Evolutionary conservation across 2,888 invertebrate genomes (phyloP).

Genomic region (Pseudococcus jackbeardsleyi): DNA sequence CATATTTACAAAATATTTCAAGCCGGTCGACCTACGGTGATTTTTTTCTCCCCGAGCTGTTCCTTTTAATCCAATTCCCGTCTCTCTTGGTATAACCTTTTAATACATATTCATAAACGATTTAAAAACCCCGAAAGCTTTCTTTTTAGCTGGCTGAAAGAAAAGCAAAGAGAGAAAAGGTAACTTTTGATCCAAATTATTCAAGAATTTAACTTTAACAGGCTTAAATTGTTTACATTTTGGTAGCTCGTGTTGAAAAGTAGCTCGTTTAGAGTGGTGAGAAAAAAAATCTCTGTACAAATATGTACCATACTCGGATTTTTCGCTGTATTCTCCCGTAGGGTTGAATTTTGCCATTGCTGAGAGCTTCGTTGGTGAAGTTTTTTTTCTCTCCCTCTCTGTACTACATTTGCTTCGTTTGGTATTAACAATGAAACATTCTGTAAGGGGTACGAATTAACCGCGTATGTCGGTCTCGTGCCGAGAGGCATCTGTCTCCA

Average conservation of each 20-base stretch:
- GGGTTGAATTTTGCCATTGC: too few relatives aligned
- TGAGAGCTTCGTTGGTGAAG: too few relatives aligned
- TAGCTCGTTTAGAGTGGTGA: background rate
- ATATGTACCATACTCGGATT: background rate
- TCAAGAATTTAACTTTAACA: background rate
- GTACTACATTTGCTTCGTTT: too few relatives aligned
- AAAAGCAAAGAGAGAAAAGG: background rate
- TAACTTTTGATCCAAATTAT: background rate
- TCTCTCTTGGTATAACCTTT: background rate
- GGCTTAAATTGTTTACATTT: constrained; percentile 18
- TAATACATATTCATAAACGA: constrained; percentile 15
- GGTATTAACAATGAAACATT: too few relatives aligned
- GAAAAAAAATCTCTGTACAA: background rate
- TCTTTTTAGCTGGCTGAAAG: background rate
- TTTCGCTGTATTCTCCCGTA: too few relatives aligned
- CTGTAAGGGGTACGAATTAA: too few relatives aligned
- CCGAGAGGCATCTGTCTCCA: too few relatives aligned
- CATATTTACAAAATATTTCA: too few relatives aligned
- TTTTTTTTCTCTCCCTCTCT: too few relatives aligned
- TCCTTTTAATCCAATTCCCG: background rate
- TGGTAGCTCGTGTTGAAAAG: background rate
- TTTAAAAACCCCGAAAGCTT: background rate
- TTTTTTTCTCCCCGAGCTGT: background rate
- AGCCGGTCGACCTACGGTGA: background rate
- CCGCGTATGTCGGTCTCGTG: too few relatives aligned